Conservation (phyloP, 2,888 invertebrate genomes). For the Hyppa rectilinea region DNA sequence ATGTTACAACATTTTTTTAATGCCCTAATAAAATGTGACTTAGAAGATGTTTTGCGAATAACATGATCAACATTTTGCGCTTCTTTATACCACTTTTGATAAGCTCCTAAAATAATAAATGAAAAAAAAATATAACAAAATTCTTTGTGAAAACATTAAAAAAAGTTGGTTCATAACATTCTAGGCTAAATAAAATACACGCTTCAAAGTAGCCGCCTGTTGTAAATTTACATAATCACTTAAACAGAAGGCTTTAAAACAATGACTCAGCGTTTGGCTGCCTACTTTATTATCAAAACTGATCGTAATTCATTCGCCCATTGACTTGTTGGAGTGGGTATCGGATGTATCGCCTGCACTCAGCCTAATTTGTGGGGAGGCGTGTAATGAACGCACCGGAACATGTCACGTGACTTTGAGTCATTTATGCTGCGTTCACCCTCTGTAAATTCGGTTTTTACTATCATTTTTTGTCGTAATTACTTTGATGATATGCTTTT, state of each 20-base stretch:
- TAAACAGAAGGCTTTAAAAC: constrained; percentile 52
- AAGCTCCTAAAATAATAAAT: background rate
- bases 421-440: constrained; percentile 69
- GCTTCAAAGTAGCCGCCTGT: constrained; percentile 5
- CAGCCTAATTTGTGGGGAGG: constrained; percentile 78
- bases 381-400: constrained; percentile 67
- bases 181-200: constrained; percentile 11
- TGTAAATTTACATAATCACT: constrained; percentile 62
- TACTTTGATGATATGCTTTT: constrained; percentile 62
- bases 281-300: constrained; percentile 61
- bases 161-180: constrained; percentile 16
- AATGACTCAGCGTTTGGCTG: constrained; percentile 55
- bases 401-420: constrained; percentile 74
- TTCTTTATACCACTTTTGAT: background rate
- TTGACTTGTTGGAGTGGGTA: constrained; percentile 67
- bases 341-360: constrained; percentile 74
- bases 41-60: constrained; percentile 6
- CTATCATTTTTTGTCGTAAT: constrained; percentile 65
- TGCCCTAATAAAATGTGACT: constrained; percentile 21
- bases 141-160: background rate
- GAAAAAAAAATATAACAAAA: background rate
- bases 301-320: constrained; percentile 63
- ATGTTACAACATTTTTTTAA: constrained; percentile 30
- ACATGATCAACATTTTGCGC: background rate
- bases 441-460: constrained; percentile 60